A percentile compares a stretch with the other conserved stretches of the same genome.
phyloP scores from a whole-genome alignment of 2,113 vertebrate species.

The Columbina picui region DNA sequence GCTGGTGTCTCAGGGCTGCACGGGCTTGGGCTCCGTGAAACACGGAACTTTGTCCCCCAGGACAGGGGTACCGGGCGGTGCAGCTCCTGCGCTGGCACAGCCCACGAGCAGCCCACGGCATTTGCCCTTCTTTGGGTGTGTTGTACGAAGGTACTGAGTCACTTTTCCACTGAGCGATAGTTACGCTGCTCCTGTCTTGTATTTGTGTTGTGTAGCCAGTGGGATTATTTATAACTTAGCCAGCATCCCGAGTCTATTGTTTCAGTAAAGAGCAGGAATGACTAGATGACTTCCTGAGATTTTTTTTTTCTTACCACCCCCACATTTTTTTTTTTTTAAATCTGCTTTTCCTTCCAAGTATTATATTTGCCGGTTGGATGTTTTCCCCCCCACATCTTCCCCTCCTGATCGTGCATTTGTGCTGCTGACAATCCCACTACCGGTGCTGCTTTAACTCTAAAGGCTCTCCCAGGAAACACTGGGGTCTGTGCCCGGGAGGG shows the following conservation, averaged over 20 bases:
- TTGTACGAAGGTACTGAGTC: conserved; percentile 55
- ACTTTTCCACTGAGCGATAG: conserved; percentile 44
- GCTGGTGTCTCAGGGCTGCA: rapidly evolving
- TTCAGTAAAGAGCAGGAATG: conserved; percentile 67
- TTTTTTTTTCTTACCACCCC: conserved; percentile 55
- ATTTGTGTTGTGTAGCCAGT: conserved; percentile 64
- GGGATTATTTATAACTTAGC: conserved; percentile 64
- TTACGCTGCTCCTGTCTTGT: conserved; percentile 46
- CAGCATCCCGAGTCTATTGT: conserved; percentile 70
- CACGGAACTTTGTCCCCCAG: rapidly evolving
- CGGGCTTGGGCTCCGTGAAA: rapidly evolving
- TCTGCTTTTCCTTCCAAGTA: conserved; percentile 73
- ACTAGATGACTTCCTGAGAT: conserved; percentile 72
- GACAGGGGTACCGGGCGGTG: not conserved
- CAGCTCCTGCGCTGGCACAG: not conserved
- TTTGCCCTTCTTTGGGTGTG: conserved; percentile 63
- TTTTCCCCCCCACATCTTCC: conserved; percentile 59
- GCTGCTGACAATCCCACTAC: conserved; percentile 43
- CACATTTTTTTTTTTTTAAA: conserved; percentile 42
- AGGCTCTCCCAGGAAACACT: not conserved
- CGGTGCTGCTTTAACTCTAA: conserved; percentile 40
- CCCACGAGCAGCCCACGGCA: rapidly evolving
- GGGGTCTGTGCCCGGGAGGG: rapidly evolving
- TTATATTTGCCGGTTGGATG: conserved; percentile 63
- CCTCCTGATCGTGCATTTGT: conserved; percentile 55